phyloP scores from a whole-genome alignment of 2,797 vertebrate genomes.

The Sebastes steindachneri region DNA sequence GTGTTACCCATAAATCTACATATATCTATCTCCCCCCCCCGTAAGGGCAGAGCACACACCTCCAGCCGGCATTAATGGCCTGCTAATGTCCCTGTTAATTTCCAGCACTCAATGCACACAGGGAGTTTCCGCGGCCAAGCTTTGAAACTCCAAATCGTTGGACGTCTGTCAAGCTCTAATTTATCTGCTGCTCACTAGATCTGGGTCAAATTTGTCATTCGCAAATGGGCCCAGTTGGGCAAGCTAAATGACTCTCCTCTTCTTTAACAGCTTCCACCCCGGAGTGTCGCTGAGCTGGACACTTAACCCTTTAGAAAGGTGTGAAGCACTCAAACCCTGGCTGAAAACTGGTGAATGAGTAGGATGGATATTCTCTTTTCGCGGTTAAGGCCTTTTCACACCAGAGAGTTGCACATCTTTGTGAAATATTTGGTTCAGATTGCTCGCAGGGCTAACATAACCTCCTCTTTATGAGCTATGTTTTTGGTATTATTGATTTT shows the following conservation, averaged over 20 bases:
- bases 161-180: slow-evolving; percentile 17
- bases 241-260: background rate
- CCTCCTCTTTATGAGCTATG: background rate
- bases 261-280: background rate
- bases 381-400: background rate
- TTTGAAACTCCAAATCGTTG: slow-evolving; percentile 2
- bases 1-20: background rate
- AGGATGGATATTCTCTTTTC: background rate
- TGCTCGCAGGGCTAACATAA: background rate
- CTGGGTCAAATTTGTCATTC: slow-evolving; percentile 46
- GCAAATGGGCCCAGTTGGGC: slow-evolving; percentile 24
- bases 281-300: background rate
- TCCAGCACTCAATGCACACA: background rate
- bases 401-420: background rate
- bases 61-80: background rate
- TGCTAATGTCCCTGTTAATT: slow-evolving; percentile 1
- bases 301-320: background rate
- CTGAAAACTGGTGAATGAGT: background rate
- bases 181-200: slow-evolving; percentile 15
- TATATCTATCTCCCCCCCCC: background rate
- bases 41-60: background rate
- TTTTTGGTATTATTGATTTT: background rate
- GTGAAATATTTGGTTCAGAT: background rate
- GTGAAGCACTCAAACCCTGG: background rate
- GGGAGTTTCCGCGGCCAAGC: background rate